These are phyloP conservation scores for Prionailurus viverrinus DNA, from an alignment of 2,113 vertebrate genomes.

Conservation along the genomic window DNA sequence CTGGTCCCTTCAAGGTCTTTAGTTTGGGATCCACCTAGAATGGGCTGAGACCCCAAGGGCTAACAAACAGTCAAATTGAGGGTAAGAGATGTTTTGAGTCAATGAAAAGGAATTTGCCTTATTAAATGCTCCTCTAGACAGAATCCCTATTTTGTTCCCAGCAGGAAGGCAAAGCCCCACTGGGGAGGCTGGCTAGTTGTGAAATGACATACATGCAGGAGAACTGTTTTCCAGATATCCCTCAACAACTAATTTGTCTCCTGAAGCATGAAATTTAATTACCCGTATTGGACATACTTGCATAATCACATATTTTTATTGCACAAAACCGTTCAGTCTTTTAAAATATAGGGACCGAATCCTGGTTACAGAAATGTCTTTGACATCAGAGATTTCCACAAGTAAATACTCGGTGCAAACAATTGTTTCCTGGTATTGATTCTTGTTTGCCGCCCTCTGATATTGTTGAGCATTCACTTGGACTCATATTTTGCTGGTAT, in stretches of 20 bases:
- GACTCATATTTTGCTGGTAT: conserved; percentile 45
- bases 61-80: background rate
- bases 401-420: background rate
- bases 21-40: background rate
- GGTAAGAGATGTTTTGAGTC: background rate
- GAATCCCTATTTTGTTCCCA: background rate
- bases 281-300: conserved; percentile 70
- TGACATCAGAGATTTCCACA: conserved; percentile 62
- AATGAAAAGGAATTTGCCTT: conserved; percentile 33
- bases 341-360: conserved; percentile 58
- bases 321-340: conserved; percentile 51
- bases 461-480: conserved; percentile 17
- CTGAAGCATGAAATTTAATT: conserved; percentile 75
- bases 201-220: conserved; percentile 29
- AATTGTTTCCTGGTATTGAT: conserved; percentile 54
- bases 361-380: conserved; percentile 48
- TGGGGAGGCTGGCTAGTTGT: background rate
- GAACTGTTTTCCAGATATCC: conserved; percentile 64
- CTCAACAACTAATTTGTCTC: conserved; percentile 61
- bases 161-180: conserved; percentile 27
- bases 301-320: conserved; percentile 75
- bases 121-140: conserved; percentile 36
- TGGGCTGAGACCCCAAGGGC: background rate
- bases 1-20: background rate
- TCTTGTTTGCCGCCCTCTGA: conserved; percentile 45